Evolutionary conservation across 2,888 invertebrate genomes (phyloP).

Genomic region (Xestia xanthographa): DNA sequence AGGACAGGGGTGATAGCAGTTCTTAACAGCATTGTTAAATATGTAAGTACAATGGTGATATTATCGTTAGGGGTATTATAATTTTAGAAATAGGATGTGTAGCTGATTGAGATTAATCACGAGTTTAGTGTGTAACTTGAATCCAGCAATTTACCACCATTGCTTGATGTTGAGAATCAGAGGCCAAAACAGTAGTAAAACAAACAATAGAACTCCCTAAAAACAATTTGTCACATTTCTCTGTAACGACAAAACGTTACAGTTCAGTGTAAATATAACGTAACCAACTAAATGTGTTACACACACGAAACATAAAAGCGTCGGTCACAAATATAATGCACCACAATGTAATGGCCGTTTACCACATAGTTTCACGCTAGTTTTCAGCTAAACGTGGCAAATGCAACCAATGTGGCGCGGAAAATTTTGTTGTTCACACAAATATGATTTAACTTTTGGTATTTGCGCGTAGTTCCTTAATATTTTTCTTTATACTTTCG

Average conservation of each 20-base stretch:
- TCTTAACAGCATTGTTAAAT: no score
- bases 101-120: background rate
- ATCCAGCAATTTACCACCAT: background rate
- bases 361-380: constrained; percentile 57
- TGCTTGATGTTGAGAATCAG: background rate
- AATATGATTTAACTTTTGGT: constrained; percentile 3
- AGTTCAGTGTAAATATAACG: constrained; percentile 32
- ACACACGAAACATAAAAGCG: constrained; percentile 36
- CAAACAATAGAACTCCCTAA: background rate
- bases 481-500: background rate
- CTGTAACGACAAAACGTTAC: background rate
- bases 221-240: constrained; percentile 19
- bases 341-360: constrained; percentile 59
- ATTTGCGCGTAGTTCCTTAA: background rate
- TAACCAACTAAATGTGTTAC: constrained; percentile 33
- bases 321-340: constrained; percentile 44
- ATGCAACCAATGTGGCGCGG: constrained; percentile 26
- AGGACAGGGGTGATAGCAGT: no score
- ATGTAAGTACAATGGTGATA: no score
- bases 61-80: background rate
- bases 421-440: constrained; percentile 39
- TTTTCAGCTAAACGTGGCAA: constrained; percentile 40
- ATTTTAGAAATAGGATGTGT: background rate
- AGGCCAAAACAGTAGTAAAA: background rate
- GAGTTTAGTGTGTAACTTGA: background rate